Evolutionary conservation across 2,888 invertebrate species (phyloP), one percentile per base, ranked within the genome.

Genomic region (Drosophila pseudotakahashii): DNA sequence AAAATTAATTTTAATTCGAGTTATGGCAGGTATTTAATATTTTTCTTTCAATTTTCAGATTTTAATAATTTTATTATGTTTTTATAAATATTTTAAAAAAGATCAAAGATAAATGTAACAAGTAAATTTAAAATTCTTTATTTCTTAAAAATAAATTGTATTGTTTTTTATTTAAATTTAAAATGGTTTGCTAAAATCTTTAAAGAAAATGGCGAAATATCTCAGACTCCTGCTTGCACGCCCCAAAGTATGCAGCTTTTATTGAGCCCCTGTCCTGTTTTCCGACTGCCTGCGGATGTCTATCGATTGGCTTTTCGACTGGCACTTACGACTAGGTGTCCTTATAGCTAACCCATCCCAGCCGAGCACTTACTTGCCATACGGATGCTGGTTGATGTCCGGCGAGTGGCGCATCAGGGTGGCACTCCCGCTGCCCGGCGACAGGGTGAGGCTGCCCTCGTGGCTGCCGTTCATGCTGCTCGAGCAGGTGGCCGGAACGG

Each of bases 351-450:
- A 13, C 19, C 23, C 23, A 23, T 23, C 23, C n/a, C 36, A 14
- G n/a, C 30, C 32, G 36, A 16, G 13, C 45, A 32, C 84, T 90
- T 88, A 91, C 88, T 91, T 91, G 77, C 87, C 89, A 74, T 91
- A 91, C 64, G 90, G 88, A 85, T 90, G 86, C 45, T 78, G 81
- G 85, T 88, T 91, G 78, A 91, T 89, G 82, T 91, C 91, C 67
- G 92, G 89, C 67, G 84, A 83, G 50, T 84, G 88, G 16, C 92
- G 89, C 84, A 91, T 87, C 44, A 92, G 76, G 45, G 92, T 91
- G 74, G 89, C 90, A 76, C 89, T 91, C 69, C 86, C 81, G 75
- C 89, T 90, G 59, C 84, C 89, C 44, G 90, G 86, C 64, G 82
- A 86, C 7, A 81, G 75, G 1, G 77, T 75, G 42, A 81, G 54